These are phyloP conservation scores for Paracentrotus lividus DNA, from an alignment of 53 echinoderm and acorn worm species.

Conservation along the genomic window DNA sequence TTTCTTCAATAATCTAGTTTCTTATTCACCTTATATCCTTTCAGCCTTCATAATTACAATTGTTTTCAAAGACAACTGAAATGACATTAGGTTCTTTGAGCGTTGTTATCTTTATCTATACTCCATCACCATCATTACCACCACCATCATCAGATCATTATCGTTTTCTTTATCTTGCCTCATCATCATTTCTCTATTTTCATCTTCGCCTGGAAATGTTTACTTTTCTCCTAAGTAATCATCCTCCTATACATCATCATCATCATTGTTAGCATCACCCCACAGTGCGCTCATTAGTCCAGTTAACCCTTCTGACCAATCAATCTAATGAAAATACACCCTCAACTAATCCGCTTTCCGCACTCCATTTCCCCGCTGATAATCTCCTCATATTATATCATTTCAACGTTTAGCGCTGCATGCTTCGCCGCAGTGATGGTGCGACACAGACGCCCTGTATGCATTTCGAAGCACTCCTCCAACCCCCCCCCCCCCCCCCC, in stretches of 20 bases:
- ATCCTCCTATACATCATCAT: slow-evolving; percentile 36
- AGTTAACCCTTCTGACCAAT: slow-evolving; percentile 38
- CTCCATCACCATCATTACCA: not conserved
- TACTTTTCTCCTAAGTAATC: not conserved
- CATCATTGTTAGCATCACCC: slow-evolving; percentile 11
- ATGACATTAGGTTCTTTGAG: too few relatives aligned
- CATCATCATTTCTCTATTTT: slow-evolving; percentile 11
- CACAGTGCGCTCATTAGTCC: slow-evolving; percentile 19
- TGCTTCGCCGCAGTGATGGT: not conserved
- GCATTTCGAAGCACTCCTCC: slow-evolving; percentile 1
- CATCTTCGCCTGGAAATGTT: too few relatives aligned
- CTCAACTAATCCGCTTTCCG: slow-evolving; percentile 18
- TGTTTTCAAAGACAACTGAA: too few relatives aligned
- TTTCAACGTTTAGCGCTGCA: slow-evolving; percentile 23
- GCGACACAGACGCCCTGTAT: not conserved
- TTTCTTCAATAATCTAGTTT: not conserved
- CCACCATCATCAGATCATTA: not conserved
- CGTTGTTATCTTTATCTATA: not conserved
- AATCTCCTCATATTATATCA: slow-evolving; percentile 9
- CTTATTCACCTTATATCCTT: too few relatives aligned
- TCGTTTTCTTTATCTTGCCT: not conserved
- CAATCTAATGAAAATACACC: slow-evolving; percentile 39
- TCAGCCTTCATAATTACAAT: too few relatives aligned
- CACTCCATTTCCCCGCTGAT: not conserved
- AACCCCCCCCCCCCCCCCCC: not conserved